Conservation (phyloP, 2,797 vertebrate species). For the Okamejei kenojei region DNA sequence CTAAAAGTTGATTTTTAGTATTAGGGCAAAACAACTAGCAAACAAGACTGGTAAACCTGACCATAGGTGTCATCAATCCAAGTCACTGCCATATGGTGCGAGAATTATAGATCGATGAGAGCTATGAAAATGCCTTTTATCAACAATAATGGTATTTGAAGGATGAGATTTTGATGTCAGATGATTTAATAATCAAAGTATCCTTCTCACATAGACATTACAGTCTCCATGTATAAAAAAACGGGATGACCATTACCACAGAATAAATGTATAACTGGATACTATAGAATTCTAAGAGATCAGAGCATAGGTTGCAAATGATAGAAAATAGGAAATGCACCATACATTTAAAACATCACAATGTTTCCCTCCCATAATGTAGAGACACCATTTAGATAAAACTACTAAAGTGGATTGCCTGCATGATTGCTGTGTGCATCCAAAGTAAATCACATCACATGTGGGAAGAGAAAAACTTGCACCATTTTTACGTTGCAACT, state of each 20-base stretch:
- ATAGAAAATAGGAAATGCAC: no score
- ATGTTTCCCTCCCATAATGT: background rate
- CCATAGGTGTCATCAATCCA: background rate
- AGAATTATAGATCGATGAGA: background rate
- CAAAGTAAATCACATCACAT: background rate
- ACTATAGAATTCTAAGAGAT: background rate
- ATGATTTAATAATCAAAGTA: no score
- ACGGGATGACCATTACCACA: background rate
- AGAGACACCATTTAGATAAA: background rate
- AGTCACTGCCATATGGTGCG: background rate
- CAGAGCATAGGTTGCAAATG: background rate
- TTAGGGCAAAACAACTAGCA: conserved; percentile 1
- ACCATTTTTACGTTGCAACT: background rate
- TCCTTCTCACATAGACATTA: background rate
- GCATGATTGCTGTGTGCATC: background rate
- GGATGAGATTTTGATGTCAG: background rate
- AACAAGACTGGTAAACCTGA: conserved; percentile 3
- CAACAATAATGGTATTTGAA: background rate
- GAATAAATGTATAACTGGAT: background rate
- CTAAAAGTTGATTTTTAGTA: conserved; percentile 48
- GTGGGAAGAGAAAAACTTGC: background rate
- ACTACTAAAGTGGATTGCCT: background rate
- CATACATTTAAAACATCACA: background rate
- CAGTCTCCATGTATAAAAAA: background rate
- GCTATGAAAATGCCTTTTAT: background rate